Percentiles rank a stretch among this genome's conserved stretches.
Conservation (phyloP, 2,888 invertebrate species). For the Tuberolachnus salignus region DNA sequence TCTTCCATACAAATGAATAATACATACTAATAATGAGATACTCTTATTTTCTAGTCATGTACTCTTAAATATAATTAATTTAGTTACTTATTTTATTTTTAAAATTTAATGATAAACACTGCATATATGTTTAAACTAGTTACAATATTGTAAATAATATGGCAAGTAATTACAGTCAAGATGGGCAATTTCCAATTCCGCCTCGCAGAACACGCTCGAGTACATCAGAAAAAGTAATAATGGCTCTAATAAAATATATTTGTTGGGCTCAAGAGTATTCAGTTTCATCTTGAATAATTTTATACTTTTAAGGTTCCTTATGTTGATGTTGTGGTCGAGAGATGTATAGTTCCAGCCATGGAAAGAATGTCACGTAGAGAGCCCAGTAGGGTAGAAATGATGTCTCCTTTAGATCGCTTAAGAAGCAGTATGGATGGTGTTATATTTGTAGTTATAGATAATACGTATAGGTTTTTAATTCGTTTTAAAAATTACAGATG, state of each 20-base stretch:
- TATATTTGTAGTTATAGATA: background rate
- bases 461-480: background rate
- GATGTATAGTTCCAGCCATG: constrained; percentile 47
- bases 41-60: background rate
- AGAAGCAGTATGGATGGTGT: constrained; percentile 37
- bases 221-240: constrained; percentile 41
- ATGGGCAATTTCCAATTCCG: constrained; percentile 40
- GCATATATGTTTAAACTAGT: background rate
- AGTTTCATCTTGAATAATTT: background rate
- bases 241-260: background rate
- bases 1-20: background rate
- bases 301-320: constrained; percentile 28
- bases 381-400: constrained; percentile 21
- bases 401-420: constrained; percentile 49
- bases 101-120: background rate
- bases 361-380: constrained; percentile 46
- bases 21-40: background rate
- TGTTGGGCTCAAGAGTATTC: background rate
- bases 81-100: background rate
- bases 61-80: background rate
- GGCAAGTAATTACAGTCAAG: constrained; percentile 48
- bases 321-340: constrained; percentile 34
- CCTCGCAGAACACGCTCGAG: constrained; percentile 42
- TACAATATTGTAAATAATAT: background rate
- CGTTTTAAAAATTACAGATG: constrained; percentile 24